These are phyloP conservation scores for Fulmarus glacialis DNA, from an alignment of 2,113 vertebrate genomes.

Conservation along the genomic window DNA sequence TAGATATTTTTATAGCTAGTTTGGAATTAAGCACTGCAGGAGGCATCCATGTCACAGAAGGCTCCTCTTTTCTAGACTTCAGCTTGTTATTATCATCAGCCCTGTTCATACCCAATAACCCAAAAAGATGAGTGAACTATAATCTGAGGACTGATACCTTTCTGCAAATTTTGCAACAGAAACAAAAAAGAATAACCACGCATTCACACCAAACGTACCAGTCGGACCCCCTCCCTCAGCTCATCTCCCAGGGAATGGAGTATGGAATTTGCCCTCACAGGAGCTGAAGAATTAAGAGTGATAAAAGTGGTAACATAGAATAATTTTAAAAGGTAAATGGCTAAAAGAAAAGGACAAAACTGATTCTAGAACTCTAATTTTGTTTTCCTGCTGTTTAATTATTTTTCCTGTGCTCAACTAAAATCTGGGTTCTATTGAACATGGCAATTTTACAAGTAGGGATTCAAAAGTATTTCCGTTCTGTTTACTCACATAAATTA, in stretches of 20 bases:
- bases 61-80: not conserved
- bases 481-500: not conserved
- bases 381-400: not conserved
- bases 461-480: not conserved
- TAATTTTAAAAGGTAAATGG: not conserved
- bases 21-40: not conserved
- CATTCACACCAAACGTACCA: not conserved
- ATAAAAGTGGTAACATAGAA: not conserved
- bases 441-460: not conserved
- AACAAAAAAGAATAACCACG: not conserved
- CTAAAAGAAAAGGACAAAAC: not conserved
- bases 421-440: not conserved
- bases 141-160: not conserved
- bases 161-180: not conserved
- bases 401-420: not conserved
- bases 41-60: rapidly evolving
- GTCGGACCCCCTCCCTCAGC: not conserved
- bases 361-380: not conserved
- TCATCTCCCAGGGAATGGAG: not conserved
- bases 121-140: not conserved
- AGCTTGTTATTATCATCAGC: not conserved
- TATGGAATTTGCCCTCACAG: not conserved
- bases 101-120: not conserved
- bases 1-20: not conserved
- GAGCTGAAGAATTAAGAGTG: not conserved